phyloP scores from a whole-genome alignment of 2,113 vertebrate genomes.

The Glaucidium brasilianum region DNA sequence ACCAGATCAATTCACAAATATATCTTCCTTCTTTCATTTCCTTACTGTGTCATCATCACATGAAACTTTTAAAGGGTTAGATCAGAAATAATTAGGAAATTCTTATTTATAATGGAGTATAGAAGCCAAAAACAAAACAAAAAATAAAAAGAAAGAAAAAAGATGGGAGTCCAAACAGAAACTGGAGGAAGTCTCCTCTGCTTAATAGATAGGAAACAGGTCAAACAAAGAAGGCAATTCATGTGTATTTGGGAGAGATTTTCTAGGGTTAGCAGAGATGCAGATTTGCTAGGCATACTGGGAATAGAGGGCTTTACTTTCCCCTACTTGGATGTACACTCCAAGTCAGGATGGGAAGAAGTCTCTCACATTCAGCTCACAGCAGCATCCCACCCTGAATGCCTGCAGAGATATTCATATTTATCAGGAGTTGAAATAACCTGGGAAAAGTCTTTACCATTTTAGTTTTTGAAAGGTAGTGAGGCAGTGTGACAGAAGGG shows the following conservation, averaged over 20 bases:
- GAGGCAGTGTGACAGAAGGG: background rate
- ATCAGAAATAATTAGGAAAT: constrained; percentile 55
- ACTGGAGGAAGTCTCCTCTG: background rate
- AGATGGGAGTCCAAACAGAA: constrained; percentile 32
- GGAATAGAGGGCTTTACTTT: background rate
- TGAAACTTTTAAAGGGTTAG: constrained; percentile 50
- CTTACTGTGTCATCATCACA: constrained; percentile 49
- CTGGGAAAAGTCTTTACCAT: background rate
- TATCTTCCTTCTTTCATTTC: constrained; percentile 56
- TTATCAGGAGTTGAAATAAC: background rate
- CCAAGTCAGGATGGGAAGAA: background rate
- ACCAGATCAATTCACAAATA: constrained; percentile 48
- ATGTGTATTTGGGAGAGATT: background rate
- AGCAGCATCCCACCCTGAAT: background rate
- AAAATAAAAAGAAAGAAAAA: background rate
- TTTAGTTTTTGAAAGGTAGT: background rate
- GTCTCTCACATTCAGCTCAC: background rate
- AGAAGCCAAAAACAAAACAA: background rate
- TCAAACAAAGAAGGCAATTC: constrained; percentile 17
- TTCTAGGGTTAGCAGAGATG: background rate
- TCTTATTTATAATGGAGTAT: constrained; percentile 11
- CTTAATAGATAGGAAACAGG: background rate
- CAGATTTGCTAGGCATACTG: background rate
- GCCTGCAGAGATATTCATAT: background rate
- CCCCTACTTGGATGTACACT: background rate